Percentiles rank a stretch among this genome's conserved stretches.
These are phyloP conservation scores for Aphaenogaster rudis DNA, from an alignment of 1,140 invertebrate genomes.

Conservation along the genomic window DNA sequence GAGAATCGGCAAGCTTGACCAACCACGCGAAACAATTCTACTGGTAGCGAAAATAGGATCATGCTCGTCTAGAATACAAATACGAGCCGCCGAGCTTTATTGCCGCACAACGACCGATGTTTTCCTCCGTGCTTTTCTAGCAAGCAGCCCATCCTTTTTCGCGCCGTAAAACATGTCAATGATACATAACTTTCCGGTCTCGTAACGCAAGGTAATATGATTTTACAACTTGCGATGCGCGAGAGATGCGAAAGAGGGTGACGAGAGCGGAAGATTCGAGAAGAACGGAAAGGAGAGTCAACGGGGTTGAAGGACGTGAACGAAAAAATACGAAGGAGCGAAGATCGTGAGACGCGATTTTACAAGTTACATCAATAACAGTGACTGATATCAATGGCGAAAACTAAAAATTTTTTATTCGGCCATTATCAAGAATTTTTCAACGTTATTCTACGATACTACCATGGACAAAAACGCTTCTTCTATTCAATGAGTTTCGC, in stretches of 20 bases:
- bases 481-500: conserved; percentile 2
- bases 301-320: neutral
- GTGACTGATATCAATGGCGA: neutral
- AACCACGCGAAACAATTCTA: conserved; percentile 39
- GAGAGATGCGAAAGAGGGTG: conserved; percentile 22
- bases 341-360: neutral
- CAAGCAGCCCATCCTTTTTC: conserved; percentile 20
- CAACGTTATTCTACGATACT: neutral
- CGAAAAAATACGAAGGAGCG: neutral
- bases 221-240: conserved; percentile 42
- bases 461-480: neutral
- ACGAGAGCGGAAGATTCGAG: neutral
- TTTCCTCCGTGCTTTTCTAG: conserved; percentile 21
- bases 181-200: conserved; percentile 47
- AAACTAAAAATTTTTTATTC: neutral
- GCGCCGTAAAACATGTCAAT: conserved; percentile 55
- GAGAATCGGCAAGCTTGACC: conserved; percentile 16
- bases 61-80: conserved; percentile 51
- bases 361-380: neutral
- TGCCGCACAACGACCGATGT: conserved; percentile 44
- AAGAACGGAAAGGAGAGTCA: neutral
- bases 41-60: conserved; percentile 17
- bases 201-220: conserved; percentile 36
- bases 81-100: conserved; percentile 46
- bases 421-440: neutral